Conservation (phyloP, 2,113 vertebrate species). For the Bucco capensis region DNA sequence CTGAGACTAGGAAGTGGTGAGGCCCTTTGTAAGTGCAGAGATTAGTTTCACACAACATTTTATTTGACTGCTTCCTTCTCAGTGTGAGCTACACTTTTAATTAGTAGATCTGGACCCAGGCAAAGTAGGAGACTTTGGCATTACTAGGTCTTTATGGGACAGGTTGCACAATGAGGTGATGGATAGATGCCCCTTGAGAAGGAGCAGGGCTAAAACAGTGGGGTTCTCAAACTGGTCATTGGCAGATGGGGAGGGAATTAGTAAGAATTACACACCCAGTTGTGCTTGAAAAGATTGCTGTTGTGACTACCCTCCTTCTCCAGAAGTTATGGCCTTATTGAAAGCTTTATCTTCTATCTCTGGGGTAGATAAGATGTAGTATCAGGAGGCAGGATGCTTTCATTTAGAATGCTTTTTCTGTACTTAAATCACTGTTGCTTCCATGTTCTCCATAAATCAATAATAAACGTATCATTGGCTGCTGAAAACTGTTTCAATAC, state of each 20-base stretch:
- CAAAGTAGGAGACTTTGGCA: slow-evolving; percentile 16
- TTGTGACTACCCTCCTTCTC: not conserved
- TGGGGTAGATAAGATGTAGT: not conserved
- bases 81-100: not conserved
- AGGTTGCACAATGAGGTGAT: slow-evolving; percentile 13
- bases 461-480: not conserved
- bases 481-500: slow-evolving; percentile 3
- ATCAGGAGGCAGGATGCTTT: not conserved
- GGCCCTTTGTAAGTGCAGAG: not conserved
- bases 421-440: not conserved
- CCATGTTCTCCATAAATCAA: not conserved
- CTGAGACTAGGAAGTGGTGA: not conserved
- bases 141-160: not conserved
- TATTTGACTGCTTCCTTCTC: slow-evolving; percentile 1
- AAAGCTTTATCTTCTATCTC: not conserved
- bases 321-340: not conserved
- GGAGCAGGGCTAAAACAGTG: slow-evolving; percentile 14
- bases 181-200: slow-evolving; percentile 19
- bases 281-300: slow-evolving; percentile 19
- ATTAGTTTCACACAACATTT: not conserved
- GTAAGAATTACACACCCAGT: not conserved
- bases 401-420: slow-evolving; percentile 1
- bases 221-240: not conserved
- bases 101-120: slow-evolving; percentile 10
- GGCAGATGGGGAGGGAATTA: slow-evolving; percentile 14